phyloP scores from a whole-genome alignment of 1,140 invertebrate genomes.

The Chymomyza costata region DNA sequence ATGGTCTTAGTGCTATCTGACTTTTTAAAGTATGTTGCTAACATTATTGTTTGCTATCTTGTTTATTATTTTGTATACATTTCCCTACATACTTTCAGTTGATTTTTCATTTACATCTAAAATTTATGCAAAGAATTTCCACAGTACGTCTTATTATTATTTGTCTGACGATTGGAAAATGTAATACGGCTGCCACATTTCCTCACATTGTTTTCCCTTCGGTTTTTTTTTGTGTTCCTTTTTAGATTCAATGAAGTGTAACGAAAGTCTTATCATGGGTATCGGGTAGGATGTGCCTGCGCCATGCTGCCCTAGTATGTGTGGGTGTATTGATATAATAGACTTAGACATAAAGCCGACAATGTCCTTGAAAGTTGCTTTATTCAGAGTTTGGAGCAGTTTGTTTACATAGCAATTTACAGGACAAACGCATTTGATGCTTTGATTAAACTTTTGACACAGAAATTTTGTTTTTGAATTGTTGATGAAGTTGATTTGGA shows the following conservation, averaged over 20 bases:
- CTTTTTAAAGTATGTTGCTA: conserved; percentile 34
- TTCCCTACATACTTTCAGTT: conserved; percentile 32
- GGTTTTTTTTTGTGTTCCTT: conserved; percentile 7
- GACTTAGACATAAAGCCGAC: conserved; percentile 31
- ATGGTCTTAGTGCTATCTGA: conserved; percentile 21
- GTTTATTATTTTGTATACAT: conserved; percentile 47
- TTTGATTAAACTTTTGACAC: conserved; percentile 47
- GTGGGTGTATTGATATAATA: conserved; percentile 37
- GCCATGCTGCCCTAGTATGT: background rate
- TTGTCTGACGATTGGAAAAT: conserved; percentile 13
- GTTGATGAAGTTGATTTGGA: conserved; percentile 27
- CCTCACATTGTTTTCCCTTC: background rate
- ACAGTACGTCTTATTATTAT: conserved; percentile 7
- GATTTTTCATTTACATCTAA: conserved; percentile 49
- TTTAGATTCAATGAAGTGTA: conserved; percentile 32
- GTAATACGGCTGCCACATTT: conserved; percentile 20
- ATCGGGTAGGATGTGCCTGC: conserved; percentile 13
- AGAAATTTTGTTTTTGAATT: conserved; percentile 33
- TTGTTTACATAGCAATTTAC: conserved; percentile 37
- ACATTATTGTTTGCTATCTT: conserved; percentile 60
- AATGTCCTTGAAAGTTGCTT: conserved; percentile 31
- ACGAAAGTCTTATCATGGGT: too few species aligned
- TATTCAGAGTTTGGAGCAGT: conserved; percentile 9
- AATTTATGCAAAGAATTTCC: conserved; percentile 33
- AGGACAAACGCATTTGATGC: conserved; percentile 43